Conservation (phyloP, 2,113 vertebrate genomes). For the Zosterops lateralis region DNA sequence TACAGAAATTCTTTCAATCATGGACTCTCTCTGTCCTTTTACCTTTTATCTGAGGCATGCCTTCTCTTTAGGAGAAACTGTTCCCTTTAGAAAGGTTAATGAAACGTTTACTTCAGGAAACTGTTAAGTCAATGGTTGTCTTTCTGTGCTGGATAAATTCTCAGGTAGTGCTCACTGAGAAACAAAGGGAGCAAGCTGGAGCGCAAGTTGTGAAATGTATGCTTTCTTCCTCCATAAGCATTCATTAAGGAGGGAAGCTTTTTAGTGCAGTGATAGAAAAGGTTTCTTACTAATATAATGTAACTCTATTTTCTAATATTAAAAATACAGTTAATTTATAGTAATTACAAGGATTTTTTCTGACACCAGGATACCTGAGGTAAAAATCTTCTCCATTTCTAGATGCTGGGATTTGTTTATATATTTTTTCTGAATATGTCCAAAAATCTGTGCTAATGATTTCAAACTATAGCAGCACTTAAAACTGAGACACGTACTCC, state of each 20-base stretch:
- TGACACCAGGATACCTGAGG: not conserved
- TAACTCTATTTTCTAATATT: not conserved
- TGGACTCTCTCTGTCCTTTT: not conserved
- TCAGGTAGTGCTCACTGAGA: not conserved
- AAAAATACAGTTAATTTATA: not conserved
- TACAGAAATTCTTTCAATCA: not conserved
- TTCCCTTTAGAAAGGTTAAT: slow-evolving; percentile 17
- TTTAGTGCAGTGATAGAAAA: not conserved
- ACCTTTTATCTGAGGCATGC: not conserved
- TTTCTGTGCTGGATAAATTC: not conserved
- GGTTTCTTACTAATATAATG: not conserved
- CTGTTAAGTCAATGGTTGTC: not conserved
- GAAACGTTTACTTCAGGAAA: slow-evolving; percentile 24
- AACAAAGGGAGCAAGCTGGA: not conserved
- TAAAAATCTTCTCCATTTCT: not conserved
- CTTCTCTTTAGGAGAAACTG: not conserved
- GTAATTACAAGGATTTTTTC: not conserved
- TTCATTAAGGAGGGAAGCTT: not conserved
- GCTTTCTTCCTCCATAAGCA: not conserved
- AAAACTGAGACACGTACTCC: not conserved
- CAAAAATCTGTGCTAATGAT: not conserved
- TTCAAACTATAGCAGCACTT: not conserved
- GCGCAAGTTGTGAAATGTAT: not conserved
- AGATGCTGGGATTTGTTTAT: not conserved
- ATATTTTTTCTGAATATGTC: not conserved